Conservation (phyloP, 2,888 invertebrate genomes). For the Drosophila formosana region DNA sequence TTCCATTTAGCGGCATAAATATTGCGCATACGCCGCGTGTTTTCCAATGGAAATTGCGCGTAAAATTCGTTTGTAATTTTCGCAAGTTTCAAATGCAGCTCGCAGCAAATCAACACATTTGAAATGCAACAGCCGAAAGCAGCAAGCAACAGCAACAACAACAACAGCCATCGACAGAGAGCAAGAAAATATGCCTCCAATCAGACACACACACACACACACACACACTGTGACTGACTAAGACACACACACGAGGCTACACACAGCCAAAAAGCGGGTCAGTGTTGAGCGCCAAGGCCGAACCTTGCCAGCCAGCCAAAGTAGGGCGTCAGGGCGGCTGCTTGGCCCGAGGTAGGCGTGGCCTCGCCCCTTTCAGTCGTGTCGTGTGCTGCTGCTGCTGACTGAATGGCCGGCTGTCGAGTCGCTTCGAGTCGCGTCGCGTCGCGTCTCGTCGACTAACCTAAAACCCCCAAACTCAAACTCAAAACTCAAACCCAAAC, state of each 20-base stretch:
- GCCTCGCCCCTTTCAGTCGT: conserved; percentile 13
- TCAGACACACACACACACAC: conserved; percentile 14
- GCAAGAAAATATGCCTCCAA: conserved; percentile 55
- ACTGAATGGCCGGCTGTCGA: too few species aligned
- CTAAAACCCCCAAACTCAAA: conserved; percentile 30
- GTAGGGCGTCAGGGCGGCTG: conserved; percentile 76
- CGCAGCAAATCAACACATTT: conserved; percentile 19
- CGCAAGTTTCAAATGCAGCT: conserved; percentile 45
- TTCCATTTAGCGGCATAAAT: conserved; percentile 6
- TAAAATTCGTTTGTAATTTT: conserved; percentile 41
- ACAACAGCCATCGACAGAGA: conserved; percentile 31
- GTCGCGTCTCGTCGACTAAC: conserved; percentile 45
- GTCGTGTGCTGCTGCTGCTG: background rate
- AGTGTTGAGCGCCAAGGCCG: conserved; percentile 79
- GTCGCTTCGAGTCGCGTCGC: conserved; percentile 1
- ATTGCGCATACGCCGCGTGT: conserved; percentile 41
- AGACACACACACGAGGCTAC: conserved; percentile 15
- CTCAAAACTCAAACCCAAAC: background rate
- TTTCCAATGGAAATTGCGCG: conserved; percentile 40
- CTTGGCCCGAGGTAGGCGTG: conserved; percentile 56
- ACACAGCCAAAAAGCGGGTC: conserved; percentile 69
- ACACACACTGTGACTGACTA: conserved; percentile 1
- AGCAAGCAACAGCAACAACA: conserved; percentile 32
- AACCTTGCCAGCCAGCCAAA: conserved; percentile 70
- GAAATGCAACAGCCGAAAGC: conserved; percentile 36